Evolutionary conservation across 2,797 vertebrate species (phyloP).

Genomic region (Onychomys arenicola): DNA sequence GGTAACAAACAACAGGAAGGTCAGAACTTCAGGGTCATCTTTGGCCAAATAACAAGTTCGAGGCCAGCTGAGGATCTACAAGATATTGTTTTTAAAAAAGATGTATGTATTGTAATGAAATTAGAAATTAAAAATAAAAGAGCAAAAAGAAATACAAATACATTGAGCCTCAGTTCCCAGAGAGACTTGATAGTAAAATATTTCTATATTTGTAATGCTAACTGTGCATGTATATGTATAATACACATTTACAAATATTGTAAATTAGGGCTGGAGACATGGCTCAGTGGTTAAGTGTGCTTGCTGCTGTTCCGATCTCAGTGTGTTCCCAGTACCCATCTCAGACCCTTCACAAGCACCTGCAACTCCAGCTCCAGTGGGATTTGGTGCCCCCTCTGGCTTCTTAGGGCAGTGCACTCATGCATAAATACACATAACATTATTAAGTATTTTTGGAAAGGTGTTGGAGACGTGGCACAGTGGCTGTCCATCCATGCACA

Average conservation of each 20-base stretch:
- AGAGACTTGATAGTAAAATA: neutral
- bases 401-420: neutral
- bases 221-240: neutral
- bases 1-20: neutral
- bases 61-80: neutral
- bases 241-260: neutral
- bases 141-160: neutral
- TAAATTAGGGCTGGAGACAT: neutral
- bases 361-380: neutral
- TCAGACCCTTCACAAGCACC: neutral
- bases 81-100: neutral
- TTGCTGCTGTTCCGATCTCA: no score
- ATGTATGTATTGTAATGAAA: neutral
- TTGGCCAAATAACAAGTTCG: neutral
- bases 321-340: neutral
- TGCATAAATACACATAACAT: neutral
- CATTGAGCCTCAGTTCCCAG: neutral
- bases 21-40: neutral
- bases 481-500: neutral
- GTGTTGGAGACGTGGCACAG: neutral
- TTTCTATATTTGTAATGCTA: conserved; percentile 27
- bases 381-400: neutral
- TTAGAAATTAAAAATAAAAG: conserved; percentile 1
- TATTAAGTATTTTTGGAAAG: neutral
- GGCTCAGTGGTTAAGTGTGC: neutral